Base-by-base conservation (phyloP, 1,140 invertebrate species). In the Drosophila malerkotliana region DNA sequence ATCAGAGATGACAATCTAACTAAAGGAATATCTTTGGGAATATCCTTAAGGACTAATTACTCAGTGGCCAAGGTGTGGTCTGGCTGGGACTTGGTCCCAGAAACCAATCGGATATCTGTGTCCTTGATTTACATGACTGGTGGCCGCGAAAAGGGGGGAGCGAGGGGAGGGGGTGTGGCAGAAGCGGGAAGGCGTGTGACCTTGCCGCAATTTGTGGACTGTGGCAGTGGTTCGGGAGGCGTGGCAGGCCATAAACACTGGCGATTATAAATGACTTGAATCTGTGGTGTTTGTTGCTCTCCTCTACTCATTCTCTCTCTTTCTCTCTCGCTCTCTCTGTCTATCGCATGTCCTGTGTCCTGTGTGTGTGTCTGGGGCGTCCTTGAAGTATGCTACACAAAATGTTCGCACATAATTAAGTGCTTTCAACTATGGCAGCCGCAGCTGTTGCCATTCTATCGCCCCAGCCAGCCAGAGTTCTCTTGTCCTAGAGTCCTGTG, bases 381-480 rank as follows among this genome's bases (percentile, higher is more conserved):
- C 54, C 60, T 21, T 64, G 49, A 34, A 53, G 28, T 21, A 9
- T 44, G 37, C 34, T 30, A 72, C 55, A 59, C 66, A 78, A 77
- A 64, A 72, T 72, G 74, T 77, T 72, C 53, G 68, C 68, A 72
- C 75, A 79, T 72, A 79, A 72, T 78, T 79, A 78, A 79, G 61
- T 59, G 75, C 47, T 57, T 58, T 47, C 60, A 53, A 61, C 56
- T 54, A 49, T 57, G 48, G 63, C 72, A 62, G 56, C 53, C 26
- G 41, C 47, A 32, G 24, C 44, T 47, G 44, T 47, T 47, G 44
- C 44, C 44, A 21, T 47, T 18, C 44, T 47, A 6, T 37, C 10
- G 34, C 41, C 41, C 8, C 41, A 18, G 9, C 8, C 41, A 18
- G 9, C 10, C 10, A 3, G 3, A 37, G 34, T 37, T 3, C 34